Base-by-base conservation (phyloP, 2,888 invertebrate genomes). In the Pseudeuparius sepicola region DNA sequence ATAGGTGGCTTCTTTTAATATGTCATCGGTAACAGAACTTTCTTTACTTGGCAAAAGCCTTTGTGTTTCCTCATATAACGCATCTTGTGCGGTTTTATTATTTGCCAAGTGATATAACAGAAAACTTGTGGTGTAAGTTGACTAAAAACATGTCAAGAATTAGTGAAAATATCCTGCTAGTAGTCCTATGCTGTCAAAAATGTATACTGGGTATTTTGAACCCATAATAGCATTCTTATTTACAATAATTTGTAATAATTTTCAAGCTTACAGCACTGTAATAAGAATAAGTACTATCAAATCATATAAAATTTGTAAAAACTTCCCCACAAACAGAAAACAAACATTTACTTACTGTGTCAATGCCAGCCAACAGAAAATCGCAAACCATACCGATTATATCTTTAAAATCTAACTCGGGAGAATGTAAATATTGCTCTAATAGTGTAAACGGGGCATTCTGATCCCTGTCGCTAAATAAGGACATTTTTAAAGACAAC, bases 361-460 rank as follows among this genome's bases (percentile, higher is more conserved):
- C 89, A 36, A 89, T 76, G 36, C 88, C 86, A 32, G 87, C 90
- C 54, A 90, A 68, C 14, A 90, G 60, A 54, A 88, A 74, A 60
- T 92, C 90, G 23, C 83, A 79, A 38, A 82, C 75, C 68, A 87
- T 80, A 35, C 87, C 87, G 27, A 79, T 67, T n/a, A 89, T 68
- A 59, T 90, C 89, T 53, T 78, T 80, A 12, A 74, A 63, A 57
- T 85, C 79, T 3, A 87, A 56, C 46, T 75, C 73, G 1, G 78
- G 67, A 40, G 77, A 76, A 34, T 71, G 63, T 3, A 88, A 57
- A 59, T 86, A 88, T 13, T 70, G 71, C 39, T 73, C 70, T 26
- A 89, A 57, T 7, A 88, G 61, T 4, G 59, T 54, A 12, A 38
- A 40, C 12, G 47, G 39, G 35, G 40, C 38, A 26, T 45, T 43